These are phyloP conservation scores for Proctacanthus coquilletti DNA, from an alignment of 1,140 invertebrate genomes.

Conservation along the genomic window DNA sequence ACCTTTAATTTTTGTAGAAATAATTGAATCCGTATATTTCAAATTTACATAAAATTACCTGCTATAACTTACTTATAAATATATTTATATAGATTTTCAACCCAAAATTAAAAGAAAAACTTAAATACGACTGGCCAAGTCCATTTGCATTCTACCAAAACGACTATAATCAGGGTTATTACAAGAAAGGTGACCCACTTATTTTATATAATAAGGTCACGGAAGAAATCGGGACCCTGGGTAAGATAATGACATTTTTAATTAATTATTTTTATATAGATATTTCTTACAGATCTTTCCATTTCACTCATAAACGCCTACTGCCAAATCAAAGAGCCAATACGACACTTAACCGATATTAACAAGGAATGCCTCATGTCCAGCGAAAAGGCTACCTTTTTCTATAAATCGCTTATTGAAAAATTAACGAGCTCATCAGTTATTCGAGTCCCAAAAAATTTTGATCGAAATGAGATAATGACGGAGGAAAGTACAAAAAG, in stretches of 20 bases:
- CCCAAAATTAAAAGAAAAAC: too few relatives aligned
- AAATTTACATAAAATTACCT: too few relatives aligned
- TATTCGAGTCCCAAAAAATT: not conserved
- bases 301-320: conserved; percentile 10
- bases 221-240: conserved; percentile 1
- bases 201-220: not conserved
- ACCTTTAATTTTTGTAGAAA: too few relatives aligned
- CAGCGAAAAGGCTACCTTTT: not conserved
- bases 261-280: not conserved
- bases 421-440: not conserved
- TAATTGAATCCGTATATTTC: too few relatives aligned
- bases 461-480: not conserved
- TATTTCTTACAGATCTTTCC: conserved; percentile 14
- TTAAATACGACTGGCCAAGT: too few relatives aligned
- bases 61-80: too few relatives aligned
- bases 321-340: conserved; percentile 14
- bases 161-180: conserved; percentile 2
- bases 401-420: not conserved
- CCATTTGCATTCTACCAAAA: not conserved
- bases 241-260: not conserved
- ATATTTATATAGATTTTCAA: too few relatives aligned
- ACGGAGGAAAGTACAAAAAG: not conserved
- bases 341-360: conserved; percentile 15
- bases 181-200: conserved; percentile 1
- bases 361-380: conserved; percentile 10